phyloP scores from a whole-genome alignment of 2,113 vertebrate species.

The Oxyruncus cristatus region DNA sequence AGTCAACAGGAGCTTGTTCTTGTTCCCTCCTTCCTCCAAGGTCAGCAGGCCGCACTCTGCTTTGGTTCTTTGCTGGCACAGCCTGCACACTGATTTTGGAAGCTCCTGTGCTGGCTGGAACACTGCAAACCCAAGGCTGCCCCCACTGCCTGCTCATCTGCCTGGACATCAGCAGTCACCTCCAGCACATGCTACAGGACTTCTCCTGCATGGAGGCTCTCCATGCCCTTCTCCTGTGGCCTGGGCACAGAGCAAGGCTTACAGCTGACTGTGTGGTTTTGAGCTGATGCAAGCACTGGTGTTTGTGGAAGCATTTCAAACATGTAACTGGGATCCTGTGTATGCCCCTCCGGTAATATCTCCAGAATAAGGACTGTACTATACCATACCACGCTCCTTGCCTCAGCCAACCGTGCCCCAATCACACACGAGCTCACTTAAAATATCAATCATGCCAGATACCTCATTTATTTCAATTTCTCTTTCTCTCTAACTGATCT shows the following conservation, averaged over 20 bases:
- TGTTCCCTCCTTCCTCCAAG: neutral
- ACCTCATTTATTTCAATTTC: neutral
- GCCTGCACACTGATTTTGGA: neutral
- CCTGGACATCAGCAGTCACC: accelerated
- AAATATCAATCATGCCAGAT: neutral
- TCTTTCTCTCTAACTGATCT: neutral
- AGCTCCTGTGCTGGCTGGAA: neutral
- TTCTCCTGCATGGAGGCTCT: accelerated
- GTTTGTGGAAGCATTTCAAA: neutral
- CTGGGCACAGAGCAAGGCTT: neutral
- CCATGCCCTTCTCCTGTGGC: neutral
- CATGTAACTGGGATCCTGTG: accelerated
- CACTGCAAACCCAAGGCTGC: neutral
- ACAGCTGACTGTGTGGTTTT: accelerated
- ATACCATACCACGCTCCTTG: neutral
- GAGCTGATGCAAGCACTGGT: neutral
- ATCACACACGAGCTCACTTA: neutral
- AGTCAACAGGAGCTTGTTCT: neutral
- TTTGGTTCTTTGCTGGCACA: neutral
- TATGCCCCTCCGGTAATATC: neutral
- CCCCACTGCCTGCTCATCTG: neutral
- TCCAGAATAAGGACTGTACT: neutral
- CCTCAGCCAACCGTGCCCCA: neutral
- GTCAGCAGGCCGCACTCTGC: neutral
- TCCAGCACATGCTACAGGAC: accelerated